Evolutionary conservation across 2,113 vertebrate species (phyloP).

Genomic region (Rhea americana): DNA sequence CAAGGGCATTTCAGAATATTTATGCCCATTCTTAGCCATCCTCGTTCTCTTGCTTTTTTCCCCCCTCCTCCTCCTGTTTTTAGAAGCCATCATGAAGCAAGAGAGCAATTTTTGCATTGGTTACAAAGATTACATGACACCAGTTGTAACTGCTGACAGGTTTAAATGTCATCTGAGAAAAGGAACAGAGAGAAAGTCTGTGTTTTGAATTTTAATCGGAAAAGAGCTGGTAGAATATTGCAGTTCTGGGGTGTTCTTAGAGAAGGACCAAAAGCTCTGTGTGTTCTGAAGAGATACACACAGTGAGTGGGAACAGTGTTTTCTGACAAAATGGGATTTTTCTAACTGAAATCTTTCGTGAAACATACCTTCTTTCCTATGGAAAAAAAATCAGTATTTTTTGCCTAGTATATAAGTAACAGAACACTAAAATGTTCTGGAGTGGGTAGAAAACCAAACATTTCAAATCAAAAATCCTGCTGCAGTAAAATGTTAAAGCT

Average conservation of each 20-base stretch:
- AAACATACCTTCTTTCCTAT: neutral
- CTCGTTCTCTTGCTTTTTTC: neutral
- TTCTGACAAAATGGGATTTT: neutral
- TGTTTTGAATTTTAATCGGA: slow-evolving; percentile 16
- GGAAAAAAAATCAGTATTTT: neutral
- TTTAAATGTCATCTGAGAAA: slow-evolving; percentile 50
- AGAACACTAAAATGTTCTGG: neutral
- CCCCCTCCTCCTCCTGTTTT: neutral
- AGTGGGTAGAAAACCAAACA: neutral
- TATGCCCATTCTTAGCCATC: neutral
- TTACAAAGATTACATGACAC: neutral
- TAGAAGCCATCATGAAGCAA: neutral
- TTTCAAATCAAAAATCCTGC: neutral
- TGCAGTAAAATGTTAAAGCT: neutral
- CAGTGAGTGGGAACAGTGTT: neutral
- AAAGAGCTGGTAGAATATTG: neutral
- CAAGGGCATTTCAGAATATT: neutral
- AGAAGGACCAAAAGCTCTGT: neutral
- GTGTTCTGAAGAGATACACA: neutral
- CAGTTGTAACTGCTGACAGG: neutral
- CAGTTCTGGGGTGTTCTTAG: neutral
- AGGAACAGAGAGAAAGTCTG: neutral
- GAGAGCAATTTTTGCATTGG: slow-evolving; percentile 5
- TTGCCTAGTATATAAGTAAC: neutral
- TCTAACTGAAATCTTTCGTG: neutral